phyloP scores from a whole-genome alignment of 2,113 vertebrate genomes.

The Anser cygnoides region DNA sequence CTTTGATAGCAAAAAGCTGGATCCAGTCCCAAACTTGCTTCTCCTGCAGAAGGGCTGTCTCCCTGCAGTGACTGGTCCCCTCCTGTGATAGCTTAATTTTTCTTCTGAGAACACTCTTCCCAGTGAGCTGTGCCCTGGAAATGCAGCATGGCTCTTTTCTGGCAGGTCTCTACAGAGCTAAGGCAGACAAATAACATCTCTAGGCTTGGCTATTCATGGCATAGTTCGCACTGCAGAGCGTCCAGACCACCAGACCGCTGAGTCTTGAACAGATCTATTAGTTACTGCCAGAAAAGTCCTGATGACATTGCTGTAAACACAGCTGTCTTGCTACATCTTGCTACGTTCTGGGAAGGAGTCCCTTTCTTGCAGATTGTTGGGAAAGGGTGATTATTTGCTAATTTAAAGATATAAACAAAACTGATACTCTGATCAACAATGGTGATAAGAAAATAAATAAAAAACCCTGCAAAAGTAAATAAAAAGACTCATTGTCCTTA shows the following conservation, averaged over 20 bases:
- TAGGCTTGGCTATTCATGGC: not conserved
- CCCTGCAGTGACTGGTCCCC: not conserved
- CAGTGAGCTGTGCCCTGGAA: not conserved
- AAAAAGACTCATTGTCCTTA: not conserved
- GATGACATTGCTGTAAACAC: not conserved
- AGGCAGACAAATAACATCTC: not conserved
- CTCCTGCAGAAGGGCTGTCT: not conserved
- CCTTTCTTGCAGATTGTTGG: not conserved
- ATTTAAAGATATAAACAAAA: conserved; percentile 4
- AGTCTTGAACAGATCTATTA: not conserved
- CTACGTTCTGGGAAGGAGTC: not conserved
- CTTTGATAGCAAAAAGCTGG: not conserved
- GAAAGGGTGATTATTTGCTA: not conserved
- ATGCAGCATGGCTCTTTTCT: not conserved
- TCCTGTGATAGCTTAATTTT: not conserved
- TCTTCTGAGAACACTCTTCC: not conserved
- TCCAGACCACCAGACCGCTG: not conserved
- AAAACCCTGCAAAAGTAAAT: not conserved
- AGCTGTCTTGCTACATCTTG: not conserved
- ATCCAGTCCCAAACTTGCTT: not conserved
- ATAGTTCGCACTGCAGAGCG: accelerated
- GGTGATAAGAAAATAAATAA: conserved; percentile 4
- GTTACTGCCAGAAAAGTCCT: not conserved
- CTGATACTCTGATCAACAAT: not conserved
- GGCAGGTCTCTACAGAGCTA: not conserved